Evolutionary conservation across 2,113 vertebrate species (phyloP).

Genomic region (Quiscalus mexicanus): DNA sequence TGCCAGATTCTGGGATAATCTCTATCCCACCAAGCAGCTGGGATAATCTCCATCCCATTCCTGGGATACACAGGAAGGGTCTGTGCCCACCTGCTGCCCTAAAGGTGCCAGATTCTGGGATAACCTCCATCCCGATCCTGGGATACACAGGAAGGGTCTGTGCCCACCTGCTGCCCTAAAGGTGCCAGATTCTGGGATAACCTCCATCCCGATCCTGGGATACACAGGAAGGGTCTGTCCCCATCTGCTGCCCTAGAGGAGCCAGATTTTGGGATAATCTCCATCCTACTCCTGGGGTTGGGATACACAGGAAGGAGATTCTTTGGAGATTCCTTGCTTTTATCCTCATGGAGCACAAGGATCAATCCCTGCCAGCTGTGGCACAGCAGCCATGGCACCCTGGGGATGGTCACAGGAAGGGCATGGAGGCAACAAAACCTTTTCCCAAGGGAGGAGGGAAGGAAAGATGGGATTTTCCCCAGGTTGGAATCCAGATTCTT

Average conservation of each 20-base stretch:
- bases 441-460: background rate
- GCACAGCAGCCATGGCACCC: background rate
- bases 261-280: background rate
- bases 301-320: background rate
- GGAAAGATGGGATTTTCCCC: background rate
- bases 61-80: too few relatives aligned
- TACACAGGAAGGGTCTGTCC: background rate
- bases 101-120: background rate
- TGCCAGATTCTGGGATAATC: background rate
- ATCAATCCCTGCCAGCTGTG: background rate
- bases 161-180: background rate
- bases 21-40: too few relatives aligned
- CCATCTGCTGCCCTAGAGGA: too few relatives aligned
- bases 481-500: accelerated
- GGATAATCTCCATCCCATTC: too few relatives aligned
- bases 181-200: background rate
- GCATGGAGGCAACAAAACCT: background rate
- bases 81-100: too few relatives aligned
- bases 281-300: background rate
- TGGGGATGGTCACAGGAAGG: background rate
- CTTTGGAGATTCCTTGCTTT: background rate
- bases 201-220: background rate
- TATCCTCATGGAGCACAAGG: background rate
- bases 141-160: too few relatives aligned
- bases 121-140: background rate